A percentile compares a stretch with the other conserved stretches of the same genome.
Evolutionary conservation across 2,797 vertebrate genomes (phyloP).

Genomic region (Poeciliopsis paucimaculata): DNA sequence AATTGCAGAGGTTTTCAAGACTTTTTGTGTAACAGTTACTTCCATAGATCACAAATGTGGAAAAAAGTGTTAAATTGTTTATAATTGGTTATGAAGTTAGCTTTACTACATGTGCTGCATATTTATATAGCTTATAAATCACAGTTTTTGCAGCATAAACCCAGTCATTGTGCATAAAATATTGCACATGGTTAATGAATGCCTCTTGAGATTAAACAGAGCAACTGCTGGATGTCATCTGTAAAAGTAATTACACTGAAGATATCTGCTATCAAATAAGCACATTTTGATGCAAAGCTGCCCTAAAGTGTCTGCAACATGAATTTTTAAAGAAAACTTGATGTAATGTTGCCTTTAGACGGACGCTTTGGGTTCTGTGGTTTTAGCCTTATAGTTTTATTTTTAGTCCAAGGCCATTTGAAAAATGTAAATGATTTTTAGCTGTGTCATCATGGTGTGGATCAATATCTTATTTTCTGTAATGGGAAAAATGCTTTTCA

Average conservation of each 20-base stretch:
- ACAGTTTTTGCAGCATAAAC: neutral
- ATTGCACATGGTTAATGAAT: neutral
- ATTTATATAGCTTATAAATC: neutral
- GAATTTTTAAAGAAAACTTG: neutral
- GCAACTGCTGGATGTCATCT: neutral
- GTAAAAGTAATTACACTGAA: neutral
- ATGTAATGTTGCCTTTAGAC: neutral
- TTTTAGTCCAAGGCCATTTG: constrained; percentile 2
- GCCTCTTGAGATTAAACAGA: neutral
- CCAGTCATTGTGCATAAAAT: neutral
- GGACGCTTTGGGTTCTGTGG: neutral
- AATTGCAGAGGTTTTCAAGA: neutral
- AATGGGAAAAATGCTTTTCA: neutral
- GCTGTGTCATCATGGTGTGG: constrained; percentile 7
- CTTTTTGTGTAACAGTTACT: neutral
- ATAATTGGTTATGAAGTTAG: neutral
- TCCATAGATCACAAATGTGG: neutral
- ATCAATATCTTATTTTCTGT: constrained; percentile 22
- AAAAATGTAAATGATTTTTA: constrained; percentile 1
- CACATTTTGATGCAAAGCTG: neutral
- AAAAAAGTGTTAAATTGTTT: neutral
- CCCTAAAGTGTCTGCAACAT: neutral
- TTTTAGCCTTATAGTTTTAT: neutral
- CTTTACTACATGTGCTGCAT: neutral
- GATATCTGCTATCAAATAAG: neutral